Evolutionary conservation across 2,797 vertebrate species (phyloP), one percentile per base, ranked within the genome.

Genomic region (Fratercula arctica): DNA sequence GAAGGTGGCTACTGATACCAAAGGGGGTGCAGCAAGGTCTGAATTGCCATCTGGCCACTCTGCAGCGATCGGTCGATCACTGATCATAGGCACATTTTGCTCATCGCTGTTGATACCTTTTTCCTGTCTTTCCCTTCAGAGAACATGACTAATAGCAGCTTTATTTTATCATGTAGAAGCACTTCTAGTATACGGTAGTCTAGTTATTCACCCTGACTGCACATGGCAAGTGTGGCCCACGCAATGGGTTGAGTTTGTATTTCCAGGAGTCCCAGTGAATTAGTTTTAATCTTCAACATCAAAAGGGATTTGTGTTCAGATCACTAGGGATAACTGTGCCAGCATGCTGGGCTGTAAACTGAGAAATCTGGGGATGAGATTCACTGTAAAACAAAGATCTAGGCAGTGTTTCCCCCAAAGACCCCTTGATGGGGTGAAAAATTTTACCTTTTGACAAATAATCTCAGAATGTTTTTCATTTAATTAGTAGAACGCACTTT

Each of bases 401-500:
- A 39, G 11, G 6, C 39, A 11, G 11, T 20, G 7, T 70, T 91
- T 92, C 16, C 31, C 48, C 23, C 45, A 46, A 83, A 85, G 78
- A 83, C 14, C n/a, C 7, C 9, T 53, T 33, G 48, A 37, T 16
- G 21, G 41, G 29, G 7, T 81, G 26, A 87, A 8, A 77, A 23
- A 31, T 70, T 87, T 78, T 77, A 85, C 23, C 6, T 70, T 79
- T 82, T 67, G 17, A 79, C 37, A 90, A 79, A 84, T 31, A 75
- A 68, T 57, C 16, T 69, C 18, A 73, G 24, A 2, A 10, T 59
- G 39, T 3, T 90, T 95, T 90, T 19, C 1, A 19, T 82, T 79
- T 74, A 76, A 54, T 78, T 87, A 56, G 28, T 16, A 87, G 43
- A 87, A 79, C n/a, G 21, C 1, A 56, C 2, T 43, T 69, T 50